These are phyloP conservation scores for Nomia melanderi DNA, from an alignment of 1,140 invertebrate genomes.

Conservation along the genomic window DNA sequence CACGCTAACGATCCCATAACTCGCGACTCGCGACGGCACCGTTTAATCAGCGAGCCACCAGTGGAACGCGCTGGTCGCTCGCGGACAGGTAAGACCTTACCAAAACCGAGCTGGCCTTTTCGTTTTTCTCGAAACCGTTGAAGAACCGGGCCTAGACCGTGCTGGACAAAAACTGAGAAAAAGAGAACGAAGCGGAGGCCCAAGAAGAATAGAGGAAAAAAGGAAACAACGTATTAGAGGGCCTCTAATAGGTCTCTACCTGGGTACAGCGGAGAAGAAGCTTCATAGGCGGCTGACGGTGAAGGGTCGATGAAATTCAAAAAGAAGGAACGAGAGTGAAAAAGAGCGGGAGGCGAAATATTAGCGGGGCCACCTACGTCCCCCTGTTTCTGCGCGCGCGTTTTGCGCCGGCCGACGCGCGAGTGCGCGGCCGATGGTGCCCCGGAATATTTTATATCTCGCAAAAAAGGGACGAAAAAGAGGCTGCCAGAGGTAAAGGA, in stretches of 20 bases:
- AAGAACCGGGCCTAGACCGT: background rate
- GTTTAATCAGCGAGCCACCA: slow-evolving; percentile 32
- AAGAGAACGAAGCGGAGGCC: background rate
- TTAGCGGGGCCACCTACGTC: slow-evolving; percentile 44
- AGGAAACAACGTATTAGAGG: slow-evolving; percentile 7
- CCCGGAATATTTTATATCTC: slow-evolving; percentile 46
- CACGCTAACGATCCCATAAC: slow-evolving; percentile 36
- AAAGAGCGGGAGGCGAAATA: slow-evolving; percentile 8
- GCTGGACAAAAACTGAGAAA: background rate
- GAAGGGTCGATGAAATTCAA: slow-evolving; percentile 51
- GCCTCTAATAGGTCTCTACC: slow-evolving; percentile 21
- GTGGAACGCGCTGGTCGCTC: slow-evolving; percentile 10
- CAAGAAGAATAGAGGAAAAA: background rate
- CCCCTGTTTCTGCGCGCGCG: slow-evolving; percentile 24
- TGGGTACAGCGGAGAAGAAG: background rate
- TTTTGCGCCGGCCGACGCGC: slow-evolving; percentile 2
- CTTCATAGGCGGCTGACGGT: background rate
- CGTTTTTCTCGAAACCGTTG: slow-evolving; percentile 7
- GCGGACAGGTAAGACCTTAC: no score
- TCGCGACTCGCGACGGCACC: slow-evolving; percentile 13
- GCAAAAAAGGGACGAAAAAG: slow-evolving; percentile 14
- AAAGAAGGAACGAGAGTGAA: background rate
- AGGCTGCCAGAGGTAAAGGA: slow-evolving; percentile 2
- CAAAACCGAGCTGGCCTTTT: no score
- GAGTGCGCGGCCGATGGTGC: background rate